Base-by-base conservation (phyloP, 1,140 invertebrate species). In the Sesamia nonagrioides region DNA sequence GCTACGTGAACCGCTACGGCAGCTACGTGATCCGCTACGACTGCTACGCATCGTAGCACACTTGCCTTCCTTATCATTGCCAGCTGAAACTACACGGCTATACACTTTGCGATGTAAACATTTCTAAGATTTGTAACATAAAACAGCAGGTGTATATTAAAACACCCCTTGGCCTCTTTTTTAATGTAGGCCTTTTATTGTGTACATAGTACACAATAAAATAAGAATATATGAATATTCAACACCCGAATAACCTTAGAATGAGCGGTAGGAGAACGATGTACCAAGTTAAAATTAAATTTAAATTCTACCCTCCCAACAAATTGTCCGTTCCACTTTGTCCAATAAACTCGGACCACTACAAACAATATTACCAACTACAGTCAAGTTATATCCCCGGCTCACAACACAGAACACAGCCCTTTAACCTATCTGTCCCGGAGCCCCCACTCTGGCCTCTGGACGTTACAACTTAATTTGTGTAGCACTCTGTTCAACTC, bases 31-130 rank as follows among this genome's bases (percentile, higher is more conserved):
- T 21, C 8, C 4, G 61, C 61, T 63, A 63, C 60, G n/a, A 0
- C 33, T 33, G 60, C 60, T 63, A 63, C 60, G 58, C 60, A 17
- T 42, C 61, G 61, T 66, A 66, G 61, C 61, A 66, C 61, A 13
- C 17, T 66, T 27, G 52, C 18, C 8, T 11, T 58, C 27, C 13
- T 11, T 13, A 15, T 40, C 60, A 35, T 27, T 27, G 1, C 27
- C 60, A 17, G 35, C 35, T 9, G 35, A 8, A n/a, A 9, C 61
- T 18, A 42, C 60, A n/a, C 6, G 2, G 35, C 35, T 45, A 45
- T 11, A 11, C 9, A 13, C 13, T 50, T 50, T 50, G 1, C 13
- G 13, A 50, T n/a, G 1, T 0, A 5, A 50, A n/a, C n/a, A 27
- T 27, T 27, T 27, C 27, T 27, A 27, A 27, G 27, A 27, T 27